These are phyloP conservation scores for Craterocephalus amniculus DNA, from an alignment of 2,797 vertebrate species.

Conservation along the genomic window DNA sequence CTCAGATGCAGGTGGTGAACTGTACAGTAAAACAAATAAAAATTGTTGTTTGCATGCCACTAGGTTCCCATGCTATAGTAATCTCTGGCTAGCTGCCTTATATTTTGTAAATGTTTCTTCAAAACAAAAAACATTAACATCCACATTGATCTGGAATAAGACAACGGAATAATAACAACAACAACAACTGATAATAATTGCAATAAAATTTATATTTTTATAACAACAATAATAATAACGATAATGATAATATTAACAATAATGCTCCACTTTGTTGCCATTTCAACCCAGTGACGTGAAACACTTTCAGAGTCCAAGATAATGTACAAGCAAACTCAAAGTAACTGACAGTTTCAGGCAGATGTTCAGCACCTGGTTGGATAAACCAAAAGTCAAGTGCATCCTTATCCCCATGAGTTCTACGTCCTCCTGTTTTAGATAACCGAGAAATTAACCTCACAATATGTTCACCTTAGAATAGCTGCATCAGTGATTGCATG, in stretches of 20 bases:
- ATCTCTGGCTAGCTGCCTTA: neutral
- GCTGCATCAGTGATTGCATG: neutral
- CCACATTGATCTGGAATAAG: neutral
- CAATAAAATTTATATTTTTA: too few relatives aligned
- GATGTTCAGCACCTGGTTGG: conserved; percentile 43
- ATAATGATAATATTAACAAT: too few relatives aligned
- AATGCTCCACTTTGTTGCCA: too few relatives aligned
- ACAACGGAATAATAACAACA: too few relatives aligned
- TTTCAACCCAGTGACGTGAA: too few relatives aligned
- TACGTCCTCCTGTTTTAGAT: neutral
- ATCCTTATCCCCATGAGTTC: neutral
- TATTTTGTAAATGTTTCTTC: neutral
- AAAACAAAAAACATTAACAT: neutral
- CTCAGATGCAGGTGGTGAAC: too few relatives aligned
- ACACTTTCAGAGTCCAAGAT: neutral
- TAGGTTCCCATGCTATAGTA: neutral
- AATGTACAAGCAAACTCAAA: conserved; percentile 1
- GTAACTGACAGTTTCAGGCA: conserved; percentile 20
- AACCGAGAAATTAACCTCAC: neutral
- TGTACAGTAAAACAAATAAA: too few relatives aligned
- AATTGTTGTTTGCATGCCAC: too few relatives aligned
- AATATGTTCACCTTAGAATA: neutral
- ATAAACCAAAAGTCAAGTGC: neutral
- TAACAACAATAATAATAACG: too few relatives aligned
- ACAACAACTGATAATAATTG: too few relatives aligned